A percentile compares a stretch with the other conserved stretches of the same genome.
These are phyloP conservation scores for Diadophis punctatus DNA, from an alignment of 2,113 vertebrate genomes.

Conservation along the genomic window DNA sequence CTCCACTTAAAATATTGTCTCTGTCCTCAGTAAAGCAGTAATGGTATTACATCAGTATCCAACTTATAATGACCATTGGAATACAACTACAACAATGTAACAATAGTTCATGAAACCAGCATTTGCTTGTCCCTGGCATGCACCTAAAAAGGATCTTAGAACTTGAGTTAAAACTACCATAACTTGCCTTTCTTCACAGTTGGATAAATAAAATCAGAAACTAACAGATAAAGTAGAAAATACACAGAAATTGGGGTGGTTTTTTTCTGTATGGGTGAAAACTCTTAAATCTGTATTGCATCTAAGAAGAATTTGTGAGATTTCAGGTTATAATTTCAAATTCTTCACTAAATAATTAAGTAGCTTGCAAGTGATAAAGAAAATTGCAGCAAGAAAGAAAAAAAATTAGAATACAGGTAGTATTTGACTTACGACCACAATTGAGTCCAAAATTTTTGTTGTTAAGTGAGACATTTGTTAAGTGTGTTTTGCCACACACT, in stretches of 20 bases:
- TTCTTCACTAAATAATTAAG: slow-evolving; percentile 7
- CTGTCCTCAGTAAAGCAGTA: background rate
- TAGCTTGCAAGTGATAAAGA: slow-evolving; percentile 12
- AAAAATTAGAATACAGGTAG: background rate
- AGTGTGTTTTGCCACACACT: background rate
- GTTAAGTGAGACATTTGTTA: background rate
- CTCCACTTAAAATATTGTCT: background rate
- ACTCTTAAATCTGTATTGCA: background rate
- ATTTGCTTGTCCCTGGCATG: background rate
- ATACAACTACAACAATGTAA: background rate
- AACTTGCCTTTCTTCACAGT: background rate
- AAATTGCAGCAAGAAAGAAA: background rate
- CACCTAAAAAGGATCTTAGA: background rate
- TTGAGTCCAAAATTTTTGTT: background rate
- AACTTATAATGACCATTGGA: background rate
- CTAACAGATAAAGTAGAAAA: background rate
- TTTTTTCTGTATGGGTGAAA: background rate
- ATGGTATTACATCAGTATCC: background rate
- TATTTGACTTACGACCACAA: background rate
- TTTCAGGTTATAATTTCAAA: background rate
- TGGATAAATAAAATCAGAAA: background rate
- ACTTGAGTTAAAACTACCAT: background rate
- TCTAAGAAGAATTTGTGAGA: background rate
- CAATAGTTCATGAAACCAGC: background rate
- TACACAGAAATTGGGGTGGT: too few relatives aligned